A percentile compares a stretch with the other conserved stretches of the same genome.
Conservation (phyloP, 2,113 vertebrate genomes). For the Brachypteracias leptosomus region DNA sequence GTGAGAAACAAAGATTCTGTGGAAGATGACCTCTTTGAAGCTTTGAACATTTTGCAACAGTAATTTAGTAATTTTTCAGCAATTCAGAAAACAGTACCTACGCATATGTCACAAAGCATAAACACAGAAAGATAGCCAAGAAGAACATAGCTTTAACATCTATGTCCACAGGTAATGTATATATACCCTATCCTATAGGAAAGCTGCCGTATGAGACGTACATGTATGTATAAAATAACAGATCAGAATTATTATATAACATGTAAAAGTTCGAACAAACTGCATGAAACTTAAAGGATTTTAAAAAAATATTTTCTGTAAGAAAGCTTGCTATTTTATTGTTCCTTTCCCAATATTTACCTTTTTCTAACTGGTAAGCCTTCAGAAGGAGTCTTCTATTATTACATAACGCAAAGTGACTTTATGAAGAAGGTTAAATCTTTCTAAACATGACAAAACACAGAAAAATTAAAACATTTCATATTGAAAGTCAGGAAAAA, state of each 20-base stretch:
- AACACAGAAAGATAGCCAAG: background rate
- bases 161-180: background rate
- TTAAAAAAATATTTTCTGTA: background rate
- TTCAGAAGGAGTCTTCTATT: background rate
- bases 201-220: background rate
- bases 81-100: background rate
- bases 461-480: background rate
- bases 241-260: background rate
- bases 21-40: background rate
- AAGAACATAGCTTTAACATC: background rate
- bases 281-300: background rate
- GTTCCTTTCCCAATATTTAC: background rate
- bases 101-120: background rate
- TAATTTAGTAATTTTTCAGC: background rate
- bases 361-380: background rate
- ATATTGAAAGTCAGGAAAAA: background rate
- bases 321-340: background rate
- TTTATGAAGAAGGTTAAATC: background rate
- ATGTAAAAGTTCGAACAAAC: background rate
- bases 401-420: background rate
- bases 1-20: background rate
- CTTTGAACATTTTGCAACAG: background rate
- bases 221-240: background rate
- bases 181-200: background rate
- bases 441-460: background rate